phyloP scores from a whole-genome alignment of 2,888 invertebrate species.

The Epistrophe grossulariae region DNA sequence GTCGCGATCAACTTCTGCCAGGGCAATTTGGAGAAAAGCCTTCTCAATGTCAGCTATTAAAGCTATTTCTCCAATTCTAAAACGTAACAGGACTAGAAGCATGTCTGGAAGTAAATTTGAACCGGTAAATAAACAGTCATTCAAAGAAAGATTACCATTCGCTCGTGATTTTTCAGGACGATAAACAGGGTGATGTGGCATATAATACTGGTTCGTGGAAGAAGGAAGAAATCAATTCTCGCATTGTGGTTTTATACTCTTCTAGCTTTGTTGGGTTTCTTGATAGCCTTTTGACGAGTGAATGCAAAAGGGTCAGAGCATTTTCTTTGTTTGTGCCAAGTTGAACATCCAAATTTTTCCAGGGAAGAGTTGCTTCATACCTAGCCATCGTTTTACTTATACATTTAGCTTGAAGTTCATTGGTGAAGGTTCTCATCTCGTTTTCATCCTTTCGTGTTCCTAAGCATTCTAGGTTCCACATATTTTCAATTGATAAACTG shows the following conservation, averaged over 20 bases:
- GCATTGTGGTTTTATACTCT: not conserved
- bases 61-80: too few relatives aligned
- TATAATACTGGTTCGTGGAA: not conserved
- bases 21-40: too few relatives aligned
- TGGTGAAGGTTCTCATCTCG: conserved; percentile 10
- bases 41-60: too few relatives aligned
- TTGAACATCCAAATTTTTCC: conserved; percentile 17
- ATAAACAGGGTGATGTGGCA: conserved; percentile 8
- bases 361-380: conserved; percentile 25
- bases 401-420: conserved; percentile 14
- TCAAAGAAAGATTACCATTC: too few relatives aligned
- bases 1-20: not conserved
- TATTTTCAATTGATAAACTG: conserved; percentile 10
- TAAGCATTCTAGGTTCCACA: conserved; percentile 19
- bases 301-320: not conserved
- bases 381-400: not conserved
- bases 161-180: not conserved
- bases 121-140: too few relatives aligned
- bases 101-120: too few relatives aligned
- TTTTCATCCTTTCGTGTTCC: conserved; percentile 8
- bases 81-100: too few relatives aligned
- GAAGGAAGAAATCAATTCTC: not conserved
- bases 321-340: conserved; percentile 15
- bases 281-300: conserved; percentile 14
- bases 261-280: conserved; percentile 5